Evolutionary conservation across 2,888 invertebrate species (phyloP).

Genomic region (Lumbricus terrestris): DNA sequence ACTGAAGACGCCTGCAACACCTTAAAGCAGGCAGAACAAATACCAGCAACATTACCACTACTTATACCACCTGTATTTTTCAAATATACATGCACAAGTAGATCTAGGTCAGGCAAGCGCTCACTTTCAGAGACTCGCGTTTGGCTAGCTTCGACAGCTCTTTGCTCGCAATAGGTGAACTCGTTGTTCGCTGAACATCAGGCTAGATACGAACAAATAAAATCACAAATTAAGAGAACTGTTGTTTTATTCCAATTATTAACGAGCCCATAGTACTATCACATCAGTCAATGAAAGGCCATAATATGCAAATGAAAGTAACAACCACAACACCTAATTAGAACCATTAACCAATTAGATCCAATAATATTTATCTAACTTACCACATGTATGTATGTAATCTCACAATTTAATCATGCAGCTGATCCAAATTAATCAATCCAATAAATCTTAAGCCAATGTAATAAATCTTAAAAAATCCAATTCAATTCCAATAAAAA

Average conservation of each 20-base stretch:
- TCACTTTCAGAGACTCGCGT: conserved; percentile 31
- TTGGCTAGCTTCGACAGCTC: conserved; percentile 23
- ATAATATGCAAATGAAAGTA: not conserved
- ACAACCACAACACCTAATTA: not conserved
- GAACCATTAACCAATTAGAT: not conserved
- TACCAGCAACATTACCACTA: not conserved
- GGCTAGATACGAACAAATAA: not conserved
- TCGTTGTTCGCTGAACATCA: not conserved
- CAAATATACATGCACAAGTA: not conserved
- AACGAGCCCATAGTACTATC: not conserved
- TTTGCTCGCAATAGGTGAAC: not conserved
- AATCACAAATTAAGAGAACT: not conserved
- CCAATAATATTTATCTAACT: not conserved
- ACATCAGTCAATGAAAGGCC: not conserved
- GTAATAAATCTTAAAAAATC: not conserved
- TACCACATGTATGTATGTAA: too few relatives aligned
- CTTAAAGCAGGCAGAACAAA: not conserved
- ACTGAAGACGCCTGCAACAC: too few relatives aligned
- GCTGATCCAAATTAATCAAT: not conserved
- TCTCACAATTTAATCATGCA: too few relatives aligned
- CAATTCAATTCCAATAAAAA: not conserved
- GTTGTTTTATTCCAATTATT: not conserved
- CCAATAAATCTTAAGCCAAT: not conserved
- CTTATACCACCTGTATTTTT: not conserved
- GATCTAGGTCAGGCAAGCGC: not conserved